phyloP scores from a whole-genome alignment of 2,113 vertebrate genomes.

The Macquaria ambigua region DNA sequence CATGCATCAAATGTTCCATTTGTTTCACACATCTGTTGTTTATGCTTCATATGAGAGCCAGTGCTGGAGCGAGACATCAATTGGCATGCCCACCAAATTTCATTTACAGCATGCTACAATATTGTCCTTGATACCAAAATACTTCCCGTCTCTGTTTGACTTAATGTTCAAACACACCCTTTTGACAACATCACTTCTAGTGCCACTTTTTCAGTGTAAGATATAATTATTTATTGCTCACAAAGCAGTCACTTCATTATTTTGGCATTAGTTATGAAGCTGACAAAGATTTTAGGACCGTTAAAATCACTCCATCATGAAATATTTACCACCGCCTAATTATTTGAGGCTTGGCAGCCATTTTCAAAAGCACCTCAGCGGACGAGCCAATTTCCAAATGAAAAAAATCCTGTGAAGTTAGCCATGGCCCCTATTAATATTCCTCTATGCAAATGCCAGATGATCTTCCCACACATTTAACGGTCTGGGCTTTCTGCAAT shows the following conservation, averaged over 20 bases:
- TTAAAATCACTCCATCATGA: slow-evolving; percentile 66
- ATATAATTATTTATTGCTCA: slow-evolving; percentile 43
- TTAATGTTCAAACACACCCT: slow-evolving; percentile 3
- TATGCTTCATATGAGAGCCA: slow-evolving; percentile 38
- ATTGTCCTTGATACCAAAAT: slow-evolving; percentile 31
- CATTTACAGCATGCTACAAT: slow-evolving; percentile 25
- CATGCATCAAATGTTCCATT: slow-evolving; percentile 58
- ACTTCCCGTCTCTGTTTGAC: slow-evolving; percentile 18
- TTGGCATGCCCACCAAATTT: slow-evolving; percentile 30
- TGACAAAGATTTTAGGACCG: slow-evolving; percentile 59
- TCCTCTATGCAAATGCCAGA: slow-evolving; percentile 68
- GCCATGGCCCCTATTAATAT: slow-evolving; percentile 67
- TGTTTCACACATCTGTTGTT: slow-evolving; percentile 65
- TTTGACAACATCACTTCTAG: slow-evolving; percentile 8
- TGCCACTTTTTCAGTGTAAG: neutral
- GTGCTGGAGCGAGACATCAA: slow-evolving; percentile 7
- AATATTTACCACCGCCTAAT: slow-evolving; percentile 78
- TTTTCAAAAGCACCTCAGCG: slow-evolving; percentile 70
- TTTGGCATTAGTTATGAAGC: slow-evolving; percentile 48
- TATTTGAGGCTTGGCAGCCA: slow-evolving; percentile 74
- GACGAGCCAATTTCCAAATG: slow-evolving; percentile 67
- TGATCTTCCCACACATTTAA: slow-evolving; percentile 73
- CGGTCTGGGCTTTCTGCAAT: slow-evolving; percentile 40
- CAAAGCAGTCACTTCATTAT: slow-evolving; percentile 55
- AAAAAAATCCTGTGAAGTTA: slow-evolving; percentile 68